These are phyloP conservation scores for Oceanodroma tethys DNA, from an alignment of 2,113 vertebrate genomes.

Conservation along the genomic window DNA sequence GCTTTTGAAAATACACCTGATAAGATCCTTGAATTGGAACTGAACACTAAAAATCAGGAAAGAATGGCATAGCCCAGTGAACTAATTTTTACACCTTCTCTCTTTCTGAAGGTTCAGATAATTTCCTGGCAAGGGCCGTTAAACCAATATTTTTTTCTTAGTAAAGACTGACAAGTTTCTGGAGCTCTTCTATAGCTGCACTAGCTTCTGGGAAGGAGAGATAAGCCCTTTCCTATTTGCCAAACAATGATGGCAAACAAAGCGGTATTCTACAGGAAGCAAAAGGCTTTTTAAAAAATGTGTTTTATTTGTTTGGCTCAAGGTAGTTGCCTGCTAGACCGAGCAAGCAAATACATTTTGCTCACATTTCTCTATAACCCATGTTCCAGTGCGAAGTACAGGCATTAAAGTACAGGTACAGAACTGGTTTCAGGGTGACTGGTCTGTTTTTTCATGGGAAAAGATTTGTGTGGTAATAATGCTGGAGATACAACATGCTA, in stretches of 20 bases:
- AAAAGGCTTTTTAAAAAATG: slow-evolving; percentile 10
- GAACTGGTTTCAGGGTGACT: background rate
- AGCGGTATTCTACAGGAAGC: background rate
- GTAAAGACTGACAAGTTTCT: slow-evolving; percentile 49
- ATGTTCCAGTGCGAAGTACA: background rate
- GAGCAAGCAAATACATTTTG: slow-evolving; percentile 21
- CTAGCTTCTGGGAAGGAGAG: slow-evolving; percentile 50
- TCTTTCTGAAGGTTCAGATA: slow-evolving; percentile 12
- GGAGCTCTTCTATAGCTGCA: slow-evolving; percentile 29
- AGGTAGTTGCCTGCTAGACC: background rate
- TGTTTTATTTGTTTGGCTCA: slow-evolving; percentile 29
- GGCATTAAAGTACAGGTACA: background rate
- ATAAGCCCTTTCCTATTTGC: slow-evolving; percentile 54
- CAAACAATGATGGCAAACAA: slow-evolving; percentile 52
- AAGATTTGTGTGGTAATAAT: background rate
- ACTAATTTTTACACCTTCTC: slow-evolving; percentile 42
- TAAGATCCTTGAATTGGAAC: background rate
- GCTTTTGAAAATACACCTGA: background rate
- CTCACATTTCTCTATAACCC: background rate
- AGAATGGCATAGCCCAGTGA: background rate
- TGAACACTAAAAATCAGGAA: background rate
- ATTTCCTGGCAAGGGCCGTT: slow-evolving; percentile 27
- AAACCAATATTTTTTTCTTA: slow-evolving; percentile 39
- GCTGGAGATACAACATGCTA: background rate
- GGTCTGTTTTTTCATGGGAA: background rate